Evolutionary conservation across 2,113 vertebrate genomes (phyloP).

Genomic region (Danio rerio): DNA sequence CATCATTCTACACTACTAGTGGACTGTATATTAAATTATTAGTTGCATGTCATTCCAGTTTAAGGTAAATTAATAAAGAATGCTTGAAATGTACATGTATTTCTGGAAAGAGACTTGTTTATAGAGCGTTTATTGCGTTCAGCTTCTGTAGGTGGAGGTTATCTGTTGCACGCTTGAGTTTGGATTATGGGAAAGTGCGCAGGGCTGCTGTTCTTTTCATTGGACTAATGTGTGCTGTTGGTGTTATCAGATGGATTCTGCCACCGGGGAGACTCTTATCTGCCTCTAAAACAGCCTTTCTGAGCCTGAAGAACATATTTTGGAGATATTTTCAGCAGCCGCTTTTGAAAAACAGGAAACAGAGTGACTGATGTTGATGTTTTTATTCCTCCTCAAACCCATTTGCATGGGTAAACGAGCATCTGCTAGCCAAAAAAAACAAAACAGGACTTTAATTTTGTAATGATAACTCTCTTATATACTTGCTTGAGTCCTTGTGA

Average conservation of each 20-base stretch:
- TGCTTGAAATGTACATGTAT: too few relatives aligned
- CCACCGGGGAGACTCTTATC: conserved; percentile 68
- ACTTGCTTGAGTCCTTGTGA: too few relatives aligned
- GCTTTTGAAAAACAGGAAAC: conserved; percentile 68
- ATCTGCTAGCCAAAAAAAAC: neutral
- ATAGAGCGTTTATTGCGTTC: conserved; percentile 12
- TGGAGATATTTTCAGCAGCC: conserved; percentile 67
- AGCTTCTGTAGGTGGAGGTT: conserved; percentile 53
- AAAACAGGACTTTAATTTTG: too few relatives aligned
- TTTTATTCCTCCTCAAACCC: conserved; percentile 6
- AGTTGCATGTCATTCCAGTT: too few relatives aligned
- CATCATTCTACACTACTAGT: too few relatives aligned
- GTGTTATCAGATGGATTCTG: conserved; percentile 68
- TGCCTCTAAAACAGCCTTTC: conserved; percentile 62
- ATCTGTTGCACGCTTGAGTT: conserved; percentile 46
- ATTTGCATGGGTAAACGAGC: too few relatives aligned
- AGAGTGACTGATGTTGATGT: conserved; percentile 43
- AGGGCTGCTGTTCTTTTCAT: conserved; percentile 61
- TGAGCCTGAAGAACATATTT: conserved; percentile 56
- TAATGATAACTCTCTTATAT: too few relatives aligned
- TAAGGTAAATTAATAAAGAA: too few relatives aligned
- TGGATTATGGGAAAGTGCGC: conserved; percentile 64
- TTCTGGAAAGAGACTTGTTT: neutral
- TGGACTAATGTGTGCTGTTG: conserved; percentile 65
- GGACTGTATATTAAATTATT: too few relatives aligned